These are phyloP conservation scores for Timema podura DNA, from an alignment of 2,888 invertebrate species.

Conservation along the genomic window DNA sequence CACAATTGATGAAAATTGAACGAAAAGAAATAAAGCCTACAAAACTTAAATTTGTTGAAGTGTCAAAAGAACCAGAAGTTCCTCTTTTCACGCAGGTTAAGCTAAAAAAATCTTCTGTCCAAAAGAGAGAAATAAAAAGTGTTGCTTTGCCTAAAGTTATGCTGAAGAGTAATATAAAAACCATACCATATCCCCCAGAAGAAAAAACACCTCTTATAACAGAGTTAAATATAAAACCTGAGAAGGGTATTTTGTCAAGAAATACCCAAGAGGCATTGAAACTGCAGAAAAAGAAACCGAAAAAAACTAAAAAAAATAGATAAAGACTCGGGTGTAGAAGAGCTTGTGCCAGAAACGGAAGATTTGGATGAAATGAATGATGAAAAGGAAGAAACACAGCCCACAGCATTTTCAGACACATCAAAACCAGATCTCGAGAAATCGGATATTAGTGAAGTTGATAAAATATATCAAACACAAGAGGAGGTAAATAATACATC, in stretches of 20 bases:
- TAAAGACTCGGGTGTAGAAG: no score
- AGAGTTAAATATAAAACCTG: constrained; percentile 48
- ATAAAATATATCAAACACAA: no score
- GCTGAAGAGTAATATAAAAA: constrained; percentile 66
- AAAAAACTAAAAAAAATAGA: no score
- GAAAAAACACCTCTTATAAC: constrained; percentile 51
- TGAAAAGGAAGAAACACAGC: no score
- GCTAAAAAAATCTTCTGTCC: constrained; percentile 56
- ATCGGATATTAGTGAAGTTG: no score
- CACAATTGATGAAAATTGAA: constrained; percentile 56
- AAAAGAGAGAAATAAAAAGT: constrained; percentile 47
- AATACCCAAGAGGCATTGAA: constrained; percentile 66
- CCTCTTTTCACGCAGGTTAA: constrained; percentile 64
- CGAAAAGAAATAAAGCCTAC: constrained; percentile 49
- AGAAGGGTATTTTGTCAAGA: constrained; percentile 65
- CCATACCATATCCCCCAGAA: constrained; percentile 51
- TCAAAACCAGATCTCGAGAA: no score
- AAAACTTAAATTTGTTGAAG: constrained; percentile 57
- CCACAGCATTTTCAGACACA: no score
- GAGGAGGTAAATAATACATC: no score
- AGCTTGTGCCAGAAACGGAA: no score
- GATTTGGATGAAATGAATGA: no score
- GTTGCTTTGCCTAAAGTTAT: constrained; percentile 59
- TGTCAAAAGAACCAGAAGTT: constrained; percentile 42
- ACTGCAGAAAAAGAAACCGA: constrained; percentile 50